Evolutionary conservation across 2,888 invertebrate species (phyloP).

Genomic region (Galerucella calmariensis): DNA sequence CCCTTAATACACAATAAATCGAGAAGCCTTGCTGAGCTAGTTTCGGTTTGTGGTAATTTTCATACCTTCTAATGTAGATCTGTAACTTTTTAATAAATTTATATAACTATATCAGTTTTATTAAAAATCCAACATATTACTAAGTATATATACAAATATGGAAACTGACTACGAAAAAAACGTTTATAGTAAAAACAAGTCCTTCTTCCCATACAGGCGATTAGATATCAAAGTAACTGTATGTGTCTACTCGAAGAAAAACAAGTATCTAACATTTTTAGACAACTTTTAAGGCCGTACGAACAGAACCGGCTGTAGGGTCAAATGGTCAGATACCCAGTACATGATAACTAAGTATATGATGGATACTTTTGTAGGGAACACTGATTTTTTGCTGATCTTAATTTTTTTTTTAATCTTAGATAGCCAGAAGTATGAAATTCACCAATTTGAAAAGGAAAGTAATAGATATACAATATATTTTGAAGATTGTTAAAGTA

Average conservation of each 20-base stretch:
- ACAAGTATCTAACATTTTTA: constrained; percentile 5
- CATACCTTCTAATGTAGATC: not conserved
- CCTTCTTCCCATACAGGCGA: constrained; percentile 3
- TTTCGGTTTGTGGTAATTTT: no score
- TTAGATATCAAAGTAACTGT: constrained; percentile 16
- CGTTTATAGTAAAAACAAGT: constrained; percentile 8
- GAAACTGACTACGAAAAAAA: constrained; percentile 5
- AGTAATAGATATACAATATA: no score
- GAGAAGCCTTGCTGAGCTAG: no score
- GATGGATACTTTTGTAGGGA: no score
- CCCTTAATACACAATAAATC: no score
- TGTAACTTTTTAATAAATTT: not conserved
- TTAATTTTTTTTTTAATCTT: no score
- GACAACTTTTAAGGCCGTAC: not conserved
- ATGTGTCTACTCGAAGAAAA: not conserved
- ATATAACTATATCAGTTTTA: not conserved
- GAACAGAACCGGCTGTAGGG: constrained; percentile 1
- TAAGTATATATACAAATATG: constrained; percentile 6
- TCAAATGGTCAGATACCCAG: not conserved
- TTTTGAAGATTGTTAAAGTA: no score
- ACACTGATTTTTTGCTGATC: no score
- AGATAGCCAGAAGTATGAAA: no score
- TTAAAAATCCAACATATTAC: not conserved
- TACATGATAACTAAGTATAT: not conserved
- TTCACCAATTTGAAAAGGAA: no score